phyloP scores from a whole-genome alignment of 2,888 invertebrate genomes.

The Ichneumon xanthorius region DNA sequence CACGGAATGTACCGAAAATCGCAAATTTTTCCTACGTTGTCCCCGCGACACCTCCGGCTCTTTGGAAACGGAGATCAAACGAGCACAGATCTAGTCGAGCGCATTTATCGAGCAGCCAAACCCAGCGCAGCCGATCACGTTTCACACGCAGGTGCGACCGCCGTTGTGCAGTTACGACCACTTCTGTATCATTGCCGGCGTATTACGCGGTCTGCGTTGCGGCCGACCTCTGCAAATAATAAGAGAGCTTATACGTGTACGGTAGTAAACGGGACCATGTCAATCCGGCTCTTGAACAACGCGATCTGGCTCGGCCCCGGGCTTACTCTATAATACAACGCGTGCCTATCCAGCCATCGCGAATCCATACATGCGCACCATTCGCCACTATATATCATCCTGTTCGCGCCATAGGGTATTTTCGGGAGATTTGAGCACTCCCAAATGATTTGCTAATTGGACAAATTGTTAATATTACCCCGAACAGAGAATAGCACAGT shows the following conservation, averaged over 20 bases:
- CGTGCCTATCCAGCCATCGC: background rate
- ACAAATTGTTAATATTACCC: conserved; percentile 70
- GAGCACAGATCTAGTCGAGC: background rate
- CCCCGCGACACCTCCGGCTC: background rate
- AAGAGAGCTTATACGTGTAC: conserved; percentile 42
- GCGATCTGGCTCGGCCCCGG: conserved; percentile 20
- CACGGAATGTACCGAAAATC: background rate
- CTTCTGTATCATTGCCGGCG: conserved; percentile 34
- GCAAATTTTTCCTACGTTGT: background rate
- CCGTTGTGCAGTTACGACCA: background rate
- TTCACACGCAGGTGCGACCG: conserved; percentile 46
- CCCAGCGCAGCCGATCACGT: conserved; percentile 21
- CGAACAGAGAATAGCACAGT: background rate
- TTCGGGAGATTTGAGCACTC: conserved; percentile 30
- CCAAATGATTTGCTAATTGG: conserved; percentile 71
- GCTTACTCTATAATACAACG: conserved; percentile 6
- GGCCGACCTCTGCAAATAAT: conserved; percentile 38
- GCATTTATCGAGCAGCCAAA: conserved; percentile 4
- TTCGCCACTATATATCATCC: background rate
- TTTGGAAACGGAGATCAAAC: conserved; percentile 16
- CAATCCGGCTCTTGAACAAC: conserved; percentile 35
- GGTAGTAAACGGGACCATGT: background rate
- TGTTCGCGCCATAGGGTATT: conserved; percentile 10
- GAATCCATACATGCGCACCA: background rate
- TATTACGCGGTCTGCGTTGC: conserved; percentile 42